A percentile compares a stretch with the other conserved stretches of the same genome.
Evolutionary conservation across 2,888 invertebrate species (phyloP).

Genomic region (Candidula unifasciata): DNA sequence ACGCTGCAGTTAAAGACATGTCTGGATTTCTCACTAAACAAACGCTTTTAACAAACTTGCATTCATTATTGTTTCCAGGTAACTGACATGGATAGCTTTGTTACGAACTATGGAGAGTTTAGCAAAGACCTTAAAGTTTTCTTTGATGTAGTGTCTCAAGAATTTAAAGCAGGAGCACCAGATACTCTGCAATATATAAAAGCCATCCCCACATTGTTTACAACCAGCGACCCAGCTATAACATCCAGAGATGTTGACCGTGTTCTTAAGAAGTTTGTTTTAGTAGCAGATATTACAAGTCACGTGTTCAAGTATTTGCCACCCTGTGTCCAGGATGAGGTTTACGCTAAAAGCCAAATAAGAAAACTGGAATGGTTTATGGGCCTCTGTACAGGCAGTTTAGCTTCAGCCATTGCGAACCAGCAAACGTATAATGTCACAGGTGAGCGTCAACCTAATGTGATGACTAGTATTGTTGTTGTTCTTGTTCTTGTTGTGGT

Average conservation of each 20-base stretch:
- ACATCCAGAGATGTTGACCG: neutral
- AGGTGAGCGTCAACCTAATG: too few relatives aligned
- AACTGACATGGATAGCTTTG: conserved; percentile 2
- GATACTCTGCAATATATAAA: neutral
- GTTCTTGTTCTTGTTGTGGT: too few relatives aligned
- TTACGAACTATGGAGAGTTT: conserved; percentile 6
- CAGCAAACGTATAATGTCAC: too few relatives aligned
- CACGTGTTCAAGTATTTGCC: neutral
- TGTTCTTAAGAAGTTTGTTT: neutral
- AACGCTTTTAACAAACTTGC: neutral
- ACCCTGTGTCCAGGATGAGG: neutral
- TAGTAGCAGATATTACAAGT: neutral
- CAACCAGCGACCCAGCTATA: neutral
- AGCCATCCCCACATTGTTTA: neutral
- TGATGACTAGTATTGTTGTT: too few relatives aligned
- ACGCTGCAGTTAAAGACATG: neutral
- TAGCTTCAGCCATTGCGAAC: too few relatives aligned
- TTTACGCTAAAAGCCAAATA: neutral
- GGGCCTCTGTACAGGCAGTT: too few relatives aligned
- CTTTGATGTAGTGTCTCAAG: neutral
- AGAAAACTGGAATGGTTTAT: neutral
- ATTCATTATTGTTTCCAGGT: neutral
- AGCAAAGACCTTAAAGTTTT: neutral
- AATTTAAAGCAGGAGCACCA: neutral
- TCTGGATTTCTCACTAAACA: neutral